Conservation (phyloP, 2,797 vertebrate species). For the Brotula barbata region DNA sequence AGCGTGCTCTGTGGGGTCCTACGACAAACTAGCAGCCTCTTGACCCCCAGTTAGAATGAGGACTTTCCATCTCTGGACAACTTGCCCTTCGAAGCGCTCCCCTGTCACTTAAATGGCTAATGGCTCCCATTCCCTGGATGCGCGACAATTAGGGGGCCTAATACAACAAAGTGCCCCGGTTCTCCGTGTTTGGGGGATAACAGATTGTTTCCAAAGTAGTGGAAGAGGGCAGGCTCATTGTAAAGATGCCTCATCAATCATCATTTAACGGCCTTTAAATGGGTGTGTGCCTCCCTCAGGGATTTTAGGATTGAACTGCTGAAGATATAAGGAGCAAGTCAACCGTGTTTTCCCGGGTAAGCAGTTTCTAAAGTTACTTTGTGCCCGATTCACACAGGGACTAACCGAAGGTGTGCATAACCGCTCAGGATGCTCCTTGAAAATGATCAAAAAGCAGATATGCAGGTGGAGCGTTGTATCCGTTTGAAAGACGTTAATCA, state of each 20-base stretch:
- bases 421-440: conserved; percentile 10
- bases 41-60: conserved; percentile 62
- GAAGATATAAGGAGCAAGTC: conserved; percentile 58
- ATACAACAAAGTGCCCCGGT: conserved; percentile 64
- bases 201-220: conserved; percentile 74
- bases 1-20: conserved; percentile 27
- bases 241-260: conserved; percentile 76
- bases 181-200: conserved; percentile 69
- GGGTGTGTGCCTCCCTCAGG: conserved; percentile 63
- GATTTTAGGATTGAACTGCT: conserved; percentile 61
- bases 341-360: conserved; percentile 57
- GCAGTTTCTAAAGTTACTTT: conserved; percentile 58
- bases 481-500: no score
- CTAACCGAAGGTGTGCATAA: conserved; percentile 4
- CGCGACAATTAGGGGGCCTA: conserved; percentile 70
- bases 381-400: conserved; percentile 18
- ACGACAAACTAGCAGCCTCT: conserved; percentile 57
- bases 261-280: conserved; percentile 74
- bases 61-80: conserved; percentile 65
- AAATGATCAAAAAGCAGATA: conserved; percentile 17
- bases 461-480: no score
- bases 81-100: conserved; percentile 69
- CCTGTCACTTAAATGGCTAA: conserved; percentile 74
- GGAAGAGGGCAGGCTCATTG: conserved; percentile 53
- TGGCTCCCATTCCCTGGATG: conserved; percentile 62